Evolutionary conservation across 1,140 invertebrate species (phyloP).

Genomic region (Drosophila virilis): DNA sequence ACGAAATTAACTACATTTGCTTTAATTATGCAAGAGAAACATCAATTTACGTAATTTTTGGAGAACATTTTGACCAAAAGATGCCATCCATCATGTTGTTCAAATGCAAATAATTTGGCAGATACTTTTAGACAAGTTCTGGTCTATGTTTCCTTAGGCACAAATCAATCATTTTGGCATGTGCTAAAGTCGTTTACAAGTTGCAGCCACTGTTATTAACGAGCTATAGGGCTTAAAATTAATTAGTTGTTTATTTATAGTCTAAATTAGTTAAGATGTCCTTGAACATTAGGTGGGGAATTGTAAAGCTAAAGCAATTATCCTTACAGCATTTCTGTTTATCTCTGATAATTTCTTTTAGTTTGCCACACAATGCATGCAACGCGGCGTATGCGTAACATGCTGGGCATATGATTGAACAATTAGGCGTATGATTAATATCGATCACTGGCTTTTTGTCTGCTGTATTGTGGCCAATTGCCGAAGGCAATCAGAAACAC

Average conservation of each 20-base stretch:
- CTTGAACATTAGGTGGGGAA: background rate
- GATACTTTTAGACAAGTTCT: background rate
- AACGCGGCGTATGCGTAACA: constrained; percentile 51
- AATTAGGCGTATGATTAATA: constrained; percentile 47
- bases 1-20: too few relatives aligned
- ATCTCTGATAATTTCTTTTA: background rate
- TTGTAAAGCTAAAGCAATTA: background rate
- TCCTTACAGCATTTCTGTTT: background rate
- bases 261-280: background rate
- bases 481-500: constrained; percentile 25
- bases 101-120: constrained; percentile 6
- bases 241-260: background rate
- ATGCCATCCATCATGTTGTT: background rate
- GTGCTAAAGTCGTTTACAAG: background rate
- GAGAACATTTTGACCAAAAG: background rate
- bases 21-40: too few relatives aligned
- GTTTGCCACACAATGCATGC: background rate
- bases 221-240: background rate
- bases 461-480: background rate
- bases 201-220: background rate
- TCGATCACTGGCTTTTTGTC: constrained; percentile 22
- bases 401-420: constrained; percentile 34
- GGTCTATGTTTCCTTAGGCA: background rate
- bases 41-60: background rate
- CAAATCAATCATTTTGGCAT: constrained; percentile 35